These are phyloP conservation scores for Adela reaumurella DNA, from an alignment of 2,888 invertebrate species.

Conservation along the genomic window DNA sequence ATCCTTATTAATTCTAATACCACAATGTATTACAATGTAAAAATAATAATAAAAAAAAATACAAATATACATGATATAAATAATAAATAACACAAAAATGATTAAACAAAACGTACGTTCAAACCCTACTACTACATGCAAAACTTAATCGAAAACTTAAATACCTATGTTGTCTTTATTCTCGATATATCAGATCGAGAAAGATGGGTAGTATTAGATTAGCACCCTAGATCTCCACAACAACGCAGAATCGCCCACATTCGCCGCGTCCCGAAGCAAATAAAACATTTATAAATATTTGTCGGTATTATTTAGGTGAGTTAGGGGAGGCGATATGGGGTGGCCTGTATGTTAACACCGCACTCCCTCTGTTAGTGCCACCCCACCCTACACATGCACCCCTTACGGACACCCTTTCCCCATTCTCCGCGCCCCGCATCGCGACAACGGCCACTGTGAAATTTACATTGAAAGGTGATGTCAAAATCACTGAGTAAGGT, in stretches of 20 bases:
- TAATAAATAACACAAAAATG: too few relatives aligned
- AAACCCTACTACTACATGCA: too few relatives aligned
- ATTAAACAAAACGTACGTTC: too few relatives aligned
- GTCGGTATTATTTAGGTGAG: constrained; percentile 25
- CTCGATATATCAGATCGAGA: too few relatives aligned
- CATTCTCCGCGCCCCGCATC: background rate
- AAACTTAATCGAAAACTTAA: too few relatives aligned
- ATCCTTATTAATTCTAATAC: too few relatives aligned
- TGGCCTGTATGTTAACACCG: background rate
- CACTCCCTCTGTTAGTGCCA: background rate
- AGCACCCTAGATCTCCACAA: background rate
- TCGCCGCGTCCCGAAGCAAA: constrained; percentile 23
- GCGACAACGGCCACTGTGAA: background rate
- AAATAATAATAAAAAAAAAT: too few relatives aligned
- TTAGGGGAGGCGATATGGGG: background rate
- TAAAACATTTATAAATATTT: constrained; percentile 56
- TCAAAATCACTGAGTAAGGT: too few relatives aligned
- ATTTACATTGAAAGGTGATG: background rate
- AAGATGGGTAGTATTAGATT: too few relatives aligned
- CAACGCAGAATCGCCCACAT: constrained; percentile 7
- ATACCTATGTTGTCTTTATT: too few relatives aligned
- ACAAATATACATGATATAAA: too few relatives aligned
- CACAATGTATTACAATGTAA: too few relatives aligned
- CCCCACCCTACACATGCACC: background rate
- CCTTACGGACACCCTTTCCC: background rate